Conservation (phyloP, 1,140 invertebrate species). For the Ruditapes philippinarum region DNA sequence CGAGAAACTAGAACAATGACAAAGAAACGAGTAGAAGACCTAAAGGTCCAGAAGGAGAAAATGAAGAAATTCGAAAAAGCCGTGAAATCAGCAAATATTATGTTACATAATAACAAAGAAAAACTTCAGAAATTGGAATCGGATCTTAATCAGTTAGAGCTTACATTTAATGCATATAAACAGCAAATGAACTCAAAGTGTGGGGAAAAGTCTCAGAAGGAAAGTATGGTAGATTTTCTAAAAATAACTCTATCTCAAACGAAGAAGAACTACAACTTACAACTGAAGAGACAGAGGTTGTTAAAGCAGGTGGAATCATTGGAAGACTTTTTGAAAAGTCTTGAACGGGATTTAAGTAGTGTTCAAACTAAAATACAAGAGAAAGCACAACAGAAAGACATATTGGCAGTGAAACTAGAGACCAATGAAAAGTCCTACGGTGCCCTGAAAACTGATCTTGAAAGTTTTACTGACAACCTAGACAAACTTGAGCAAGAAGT, state of each 20-base stretch:
- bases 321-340: conserved; percentile 76
- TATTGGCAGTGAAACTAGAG: conserved; percentile 79
- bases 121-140: conserved; percentile 82
- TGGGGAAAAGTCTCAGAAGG: conserved; percentile 82
- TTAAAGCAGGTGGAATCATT: conserved; percentile 81
- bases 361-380: conserved; percentile 78
- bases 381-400: conserved; percentile 80
- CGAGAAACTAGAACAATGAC: conserved; percentile 78
- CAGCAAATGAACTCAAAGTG: conserved; percentile 75
- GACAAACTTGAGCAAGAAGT: conserved; percentile 82
- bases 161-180: conserved; percentile 75
- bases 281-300: conserved; percentile 81
- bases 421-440: conserved; percentile 80
- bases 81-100: conserved; percentile 77
- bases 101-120: conserved; percentile 82
- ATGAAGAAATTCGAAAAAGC: conserved; percentile 81
- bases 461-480: conserved; percentile 79
- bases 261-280: conserved; percentile 83
- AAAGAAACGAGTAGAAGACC: conserved; percentile 76
- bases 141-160: conserved; percentile 81
- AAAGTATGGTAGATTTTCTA: conserved; percentile 84
- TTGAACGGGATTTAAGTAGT: conserved; percentile 80
- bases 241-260: conserved; percentile 84
- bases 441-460: conserved; percentile 78
- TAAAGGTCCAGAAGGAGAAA: conserved; percentile 82